These are phyloP conservation scores for Saccopteryx bilineata DNA, from an alignment of 2,113 vertebrate species.

Conservation along the genomic window DNA sequence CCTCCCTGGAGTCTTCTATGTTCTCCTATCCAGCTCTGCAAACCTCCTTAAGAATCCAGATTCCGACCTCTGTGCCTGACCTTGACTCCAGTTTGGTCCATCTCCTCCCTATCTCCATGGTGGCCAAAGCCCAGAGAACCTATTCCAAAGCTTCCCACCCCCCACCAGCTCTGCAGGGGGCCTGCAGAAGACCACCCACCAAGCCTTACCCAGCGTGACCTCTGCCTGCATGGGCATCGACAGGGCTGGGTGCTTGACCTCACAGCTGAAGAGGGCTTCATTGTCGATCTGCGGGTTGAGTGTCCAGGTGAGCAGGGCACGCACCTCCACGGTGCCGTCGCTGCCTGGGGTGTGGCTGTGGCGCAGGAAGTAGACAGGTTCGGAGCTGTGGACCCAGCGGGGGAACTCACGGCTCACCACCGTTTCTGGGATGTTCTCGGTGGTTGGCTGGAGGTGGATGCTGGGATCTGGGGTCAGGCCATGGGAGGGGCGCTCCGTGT, in stretches of 20 bases:
- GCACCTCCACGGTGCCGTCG: slow-evolving; percentile 94
- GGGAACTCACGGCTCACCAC: slow-evolving; percentile 97
- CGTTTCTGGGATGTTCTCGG: slow-evolving; percentile 94
- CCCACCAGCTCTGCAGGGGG: background rate
- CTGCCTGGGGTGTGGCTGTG: slow-evolving; percentile 89
- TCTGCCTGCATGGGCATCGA: slow-evolving; percentile 98
- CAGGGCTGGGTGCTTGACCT: slow-evolving; percentile 96
- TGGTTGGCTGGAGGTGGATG: slow-evolving; percentile 83
- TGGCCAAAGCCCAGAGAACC: rapidly evolving
- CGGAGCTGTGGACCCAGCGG: slow-evolving; percentile 93
- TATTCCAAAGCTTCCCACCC: rapidly evolving
- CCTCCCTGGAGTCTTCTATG: background rate
- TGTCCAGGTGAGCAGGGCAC: slow-evolving; percentile 95
- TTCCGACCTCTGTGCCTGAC: background rate
- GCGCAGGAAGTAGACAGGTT: slow-evolving; percentile 94
- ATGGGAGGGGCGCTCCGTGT: slow-evolving; percentile 88
- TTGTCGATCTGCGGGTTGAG: slow-evolving; percentile 97
- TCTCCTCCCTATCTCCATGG: rapidly evolving
- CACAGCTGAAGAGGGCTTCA: slow-evolving; percentile 97
- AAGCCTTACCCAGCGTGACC: slow-evolving; percentile 93
- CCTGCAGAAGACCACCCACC: rapidly evolving
- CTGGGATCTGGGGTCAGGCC: slow-evolving; percentile 87
- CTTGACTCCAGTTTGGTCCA: rapidly evolving
- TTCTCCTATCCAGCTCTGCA: background rate
- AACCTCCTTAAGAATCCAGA: background rate